Evolutionary conservation across 1,140 invertebrate species (phyloP), one percentile per base, ranked within the genome.

Genomic region (Drosophila ficusphila): DNA sequence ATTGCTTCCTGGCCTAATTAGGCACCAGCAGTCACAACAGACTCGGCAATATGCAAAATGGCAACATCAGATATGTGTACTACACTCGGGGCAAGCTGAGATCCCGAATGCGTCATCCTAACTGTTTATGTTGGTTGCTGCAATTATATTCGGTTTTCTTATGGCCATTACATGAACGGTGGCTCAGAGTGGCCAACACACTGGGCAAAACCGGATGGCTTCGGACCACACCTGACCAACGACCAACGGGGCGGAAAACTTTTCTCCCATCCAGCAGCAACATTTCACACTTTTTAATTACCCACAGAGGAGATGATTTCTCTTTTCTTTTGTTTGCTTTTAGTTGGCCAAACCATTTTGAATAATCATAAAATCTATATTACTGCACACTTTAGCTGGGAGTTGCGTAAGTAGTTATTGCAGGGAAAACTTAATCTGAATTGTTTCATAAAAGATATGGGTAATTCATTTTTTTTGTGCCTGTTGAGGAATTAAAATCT

Each of bases 1-100:
- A 88, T 86, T 77, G 73, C 68, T 86, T 88, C 81, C 82, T 81
- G 81, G 73, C 81, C 82, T 81, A 86, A 86, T 86, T 86, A 81
- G 61, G 38, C 19, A 31, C 38, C 34, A 61, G 48, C 51, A 75
- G 36, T 51, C 60, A 54, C 61, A 67, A 56, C 36, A 46, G 53
- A 23, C 42, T 33, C 25, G 41, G 27, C 44, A 31, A 16, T 36
- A 68, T 77, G 41, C 57, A 65, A 58, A 72, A 60, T 67, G 41
- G 42, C 72, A 76, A 65, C 29, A 56, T 23, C 31, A 54, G 39
- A 36, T 23, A 67, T n/a, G 27, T n/a, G n/a, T n/a, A 2, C 62
- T 6, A 27, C 31, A 18, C 33, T 52, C 8, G 21, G 12, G 54
- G 14, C 46, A 25, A 23, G 57, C 41, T 47, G 47, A n/a, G 48